A percentile compares a stretch with the other conserved stretches of the same genome.
phyloP scores from a whole-genome alignment of 1,140 invertebrate species.

The Nasonia vitripennis region DNA sequence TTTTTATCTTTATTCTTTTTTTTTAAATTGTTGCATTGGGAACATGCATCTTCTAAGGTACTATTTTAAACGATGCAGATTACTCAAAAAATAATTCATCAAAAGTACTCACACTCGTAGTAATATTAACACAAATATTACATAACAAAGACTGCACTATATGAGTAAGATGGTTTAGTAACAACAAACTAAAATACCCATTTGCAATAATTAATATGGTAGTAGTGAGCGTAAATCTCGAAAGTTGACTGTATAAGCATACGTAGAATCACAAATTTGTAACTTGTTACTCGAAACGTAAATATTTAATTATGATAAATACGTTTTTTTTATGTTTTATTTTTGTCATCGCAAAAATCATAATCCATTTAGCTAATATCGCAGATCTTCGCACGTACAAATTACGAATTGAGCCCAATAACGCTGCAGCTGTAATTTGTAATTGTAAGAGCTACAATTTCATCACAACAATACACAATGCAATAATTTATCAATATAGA shows the following conservation, averaged over 20 bases:
- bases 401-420: background rate
- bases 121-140: slow-evolving; percentile 30
- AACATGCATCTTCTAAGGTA: background rate
- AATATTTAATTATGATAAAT: background rate
- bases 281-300: slow-evolving; percentile 1
- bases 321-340: background rate
- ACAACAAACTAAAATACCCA: slow-evolving; percentile 14
- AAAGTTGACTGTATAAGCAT: slow-evolving; percentile 11
- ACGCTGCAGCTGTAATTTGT: slow-evolving; percentile 8
- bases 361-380: slow-evolving; percentile 8
- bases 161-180: slow-evolving; percentile 10
- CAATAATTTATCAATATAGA: slow-evolving; percentile 36
- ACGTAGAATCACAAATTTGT: background rate
- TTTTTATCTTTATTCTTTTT: slow-evolving; percentile 21
- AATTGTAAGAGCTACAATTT: slow-evolving; percentile 18
- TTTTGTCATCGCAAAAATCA: background rate
- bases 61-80: slow-evolving; percentile 2
- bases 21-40: slow-evolving; percentile 1
- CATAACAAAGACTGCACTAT: slow-evolving; percentile 35
- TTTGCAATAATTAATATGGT: slow-evolving; percentile 10
- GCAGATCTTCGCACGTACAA: background rate
- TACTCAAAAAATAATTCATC: slow-evolving; percentile 16
- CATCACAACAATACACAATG: slow-evolving; percentile 31
- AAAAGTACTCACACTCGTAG: background rate
- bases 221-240: background rate